phyloP scores from a whole-genome alignment of 1,140 invertebrate species.

The Acyrthosiphon pisum region DNA sequence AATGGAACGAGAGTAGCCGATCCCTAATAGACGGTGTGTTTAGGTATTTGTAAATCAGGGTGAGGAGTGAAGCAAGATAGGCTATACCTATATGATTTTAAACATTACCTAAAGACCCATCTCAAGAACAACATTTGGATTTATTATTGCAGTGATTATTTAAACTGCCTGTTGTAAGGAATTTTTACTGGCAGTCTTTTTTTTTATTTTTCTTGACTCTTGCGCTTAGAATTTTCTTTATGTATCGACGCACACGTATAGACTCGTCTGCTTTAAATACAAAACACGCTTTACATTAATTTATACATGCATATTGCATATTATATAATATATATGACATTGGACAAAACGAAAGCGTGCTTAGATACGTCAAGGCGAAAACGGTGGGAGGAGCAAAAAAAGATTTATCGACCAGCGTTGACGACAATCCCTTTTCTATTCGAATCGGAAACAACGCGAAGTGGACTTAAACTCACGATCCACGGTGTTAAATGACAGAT shows the following conservation, averaged over 20 bases:
- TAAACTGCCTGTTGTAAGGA: not conserved
- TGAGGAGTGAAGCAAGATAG: too few species aligned
- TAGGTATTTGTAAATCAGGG: not conserved
- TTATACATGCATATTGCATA: not conserved
- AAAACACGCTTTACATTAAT: not conserved
- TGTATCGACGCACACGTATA: not conserved
- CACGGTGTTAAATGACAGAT: not conserved
- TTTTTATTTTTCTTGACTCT: not conserved
- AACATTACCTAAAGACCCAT: not conserved
- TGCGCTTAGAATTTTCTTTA: not conserved
- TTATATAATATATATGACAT: not conserved
- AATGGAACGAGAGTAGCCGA: too few species aligned
- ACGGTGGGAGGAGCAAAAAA: not conserved
- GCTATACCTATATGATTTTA: too few species aligned
- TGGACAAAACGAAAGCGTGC: not conserved
- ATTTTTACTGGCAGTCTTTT: not conserved
- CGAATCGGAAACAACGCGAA: not conserved
- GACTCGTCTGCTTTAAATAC: not conserved
- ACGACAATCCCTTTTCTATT: conserved; percentile 10
- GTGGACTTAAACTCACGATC: not conserved
- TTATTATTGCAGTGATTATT: not conserved
- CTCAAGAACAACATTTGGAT: not conserved
- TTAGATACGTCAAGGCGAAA: not conserved
- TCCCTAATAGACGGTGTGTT: too few species aligned
- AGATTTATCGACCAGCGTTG: not conserved